A percentile compares a stretch with the other conserved stretches of the same genome.
These are phyloP conservation scores for Cyphomyrus discorhynchus DNA, from an alignment of 2,113 vertebrate species.

Conservation along the genomic window DNA sequence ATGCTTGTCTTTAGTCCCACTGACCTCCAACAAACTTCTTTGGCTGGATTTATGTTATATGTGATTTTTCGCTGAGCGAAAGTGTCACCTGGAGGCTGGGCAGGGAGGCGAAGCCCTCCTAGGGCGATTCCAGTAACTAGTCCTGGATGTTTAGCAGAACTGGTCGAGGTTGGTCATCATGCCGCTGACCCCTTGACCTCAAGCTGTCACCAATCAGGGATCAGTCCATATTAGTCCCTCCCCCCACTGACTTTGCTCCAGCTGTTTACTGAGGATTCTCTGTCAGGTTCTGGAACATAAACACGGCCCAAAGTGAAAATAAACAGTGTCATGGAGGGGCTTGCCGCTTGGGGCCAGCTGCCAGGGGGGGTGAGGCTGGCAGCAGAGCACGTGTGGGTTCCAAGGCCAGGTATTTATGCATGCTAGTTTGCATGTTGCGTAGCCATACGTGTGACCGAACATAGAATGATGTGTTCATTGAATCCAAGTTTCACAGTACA, in stretches of 20 bases:
- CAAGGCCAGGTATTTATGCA: neutral
- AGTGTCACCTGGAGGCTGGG: neutral
- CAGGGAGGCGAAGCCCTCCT: neutral
- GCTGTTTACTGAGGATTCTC: conserved; percentile 17
- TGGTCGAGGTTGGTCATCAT: neutral
- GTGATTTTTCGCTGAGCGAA: neutral
- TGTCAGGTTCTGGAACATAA: conserved; percentile 13
- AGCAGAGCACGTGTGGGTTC: neutral
- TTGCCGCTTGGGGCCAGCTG: conserved; percentile 18
- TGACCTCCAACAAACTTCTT: neutral
- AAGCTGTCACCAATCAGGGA: neutral
- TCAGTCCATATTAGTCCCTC: neutral
- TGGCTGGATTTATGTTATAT: neutral
- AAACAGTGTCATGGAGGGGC: conserved; percentile 11
- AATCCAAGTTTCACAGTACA: neutral
- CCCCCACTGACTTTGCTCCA: neutral
- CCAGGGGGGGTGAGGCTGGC: neutral
- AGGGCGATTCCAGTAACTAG: neutral
- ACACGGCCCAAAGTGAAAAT: conserved; percentile 14
- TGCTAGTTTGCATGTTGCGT: neutral
- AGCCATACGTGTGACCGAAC: neutral
- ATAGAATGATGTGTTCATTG: too few species aligned
- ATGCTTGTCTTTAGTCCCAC: neutral
- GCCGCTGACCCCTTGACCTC: neutral
- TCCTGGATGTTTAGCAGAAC: neutral